A percentile compares a stretch with the other conserved stretches of the same genome.
phyloP scores from a whole-genome alignment of 2,797 vertebrate species.

The Onychomys leucogaster region DNA sequence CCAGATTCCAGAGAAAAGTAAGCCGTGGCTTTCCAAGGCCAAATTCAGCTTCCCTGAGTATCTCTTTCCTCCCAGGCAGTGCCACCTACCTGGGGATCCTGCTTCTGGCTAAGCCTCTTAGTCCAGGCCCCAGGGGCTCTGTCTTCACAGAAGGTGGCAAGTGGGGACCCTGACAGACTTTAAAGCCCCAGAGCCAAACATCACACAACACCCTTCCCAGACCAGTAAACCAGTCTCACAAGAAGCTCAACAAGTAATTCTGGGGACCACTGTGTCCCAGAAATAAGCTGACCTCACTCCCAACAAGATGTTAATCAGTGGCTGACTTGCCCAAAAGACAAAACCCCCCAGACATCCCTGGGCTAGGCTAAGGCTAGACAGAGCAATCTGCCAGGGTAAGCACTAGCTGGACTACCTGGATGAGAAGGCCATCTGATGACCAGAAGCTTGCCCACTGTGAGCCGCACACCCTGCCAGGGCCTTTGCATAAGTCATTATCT shows the following conservation, averaged over 20 bases:
- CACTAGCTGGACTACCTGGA: accelerated
- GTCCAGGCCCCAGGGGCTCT: background rate
- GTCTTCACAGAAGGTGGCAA: background rate
- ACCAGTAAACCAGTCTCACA: background rate
- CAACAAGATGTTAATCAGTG: background rate
- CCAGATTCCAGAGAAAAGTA: background rate
- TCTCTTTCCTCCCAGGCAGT: background rate
- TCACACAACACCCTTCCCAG: background rate
- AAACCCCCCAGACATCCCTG: background rate
- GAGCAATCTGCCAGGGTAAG: background rate
- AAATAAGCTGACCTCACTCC: background rate
- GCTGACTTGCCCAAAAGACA: background rate
- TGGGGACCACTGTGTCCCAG: background rate
- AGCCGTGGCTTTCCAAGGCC: background rate
- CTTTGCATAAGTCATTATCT: accelerated
- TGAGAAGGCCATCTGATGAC: background rate
- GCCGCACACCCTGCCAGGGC: accelerated
- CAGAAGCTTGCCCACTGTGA: background rate
- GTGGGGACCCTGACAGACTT: background rate
- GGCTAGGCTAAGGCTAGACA: background rate
- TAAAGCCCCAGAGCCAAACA: background rate
- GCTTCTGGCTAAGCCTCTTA: background rate
- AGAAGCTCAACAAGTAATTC: background rate
- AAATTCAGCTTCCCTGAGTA: background rate
- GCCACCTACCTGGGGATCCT: background rate